Percentiles rank a stretch among this genome's conserved stretches.
phyloP scores from a whole-genome alignment of 2,113 vertebrate genomes.

The Saimiri boliviensis region DNA sequence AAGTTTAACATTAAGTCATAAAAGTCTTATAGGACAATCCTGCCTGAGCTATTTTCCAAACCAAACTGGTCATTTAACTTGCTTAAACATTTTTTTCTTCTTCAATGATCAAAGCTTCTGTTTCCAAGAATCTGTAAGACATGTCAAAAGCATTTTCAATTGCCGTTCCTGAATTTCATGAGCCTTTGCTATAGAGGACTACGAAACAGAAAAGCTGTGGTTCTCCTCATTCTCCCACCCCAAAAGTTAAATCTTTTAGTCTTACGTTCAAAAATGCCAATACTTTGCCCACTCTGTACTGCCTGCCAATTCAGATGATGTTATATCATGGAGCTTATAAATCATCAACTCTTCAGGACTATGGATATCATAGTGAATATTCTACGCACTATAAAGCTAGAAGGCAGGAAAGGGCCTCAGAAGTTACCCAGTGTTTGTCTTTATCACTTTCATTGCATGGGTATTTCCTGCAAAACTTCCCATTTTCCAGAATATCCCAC shows the following conservation, averaged over 20 bases:
- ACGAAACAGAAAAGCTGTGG: background rate
- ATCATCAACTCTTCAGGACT: background rate
- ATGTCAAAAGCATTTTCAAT: background rate
- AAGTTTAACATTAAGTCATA: constrained; percentile 47
- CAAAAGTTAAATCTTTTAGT: background rate
- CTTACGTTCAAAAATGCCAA: background rate
- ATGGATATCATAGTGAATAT: background rate
- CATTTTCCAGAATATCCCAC: background rate
- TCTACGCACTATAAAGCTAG: background rate
- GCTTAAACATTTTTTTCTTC: constrained; percentile 38
- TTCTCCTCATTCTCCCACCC: background rate
- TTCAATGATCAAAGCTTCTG: constrained; percentile 45
- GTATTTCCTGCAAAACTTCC: background rate
- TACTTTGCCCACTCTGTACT: background rate
- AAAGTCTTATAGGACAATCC: constrained; percentile 25
- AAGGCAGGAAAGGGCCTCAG: background rate
- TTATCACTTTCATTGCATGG: background rate
- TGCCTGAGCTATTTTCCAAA: constrained; percentile 40
- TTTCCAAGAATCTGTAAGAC: background rate
- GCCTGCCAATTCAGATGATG: background rate
- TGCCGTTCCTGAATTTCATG: background rate
- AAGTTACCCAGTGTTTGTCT: background rate
- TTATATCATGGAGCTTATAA: background rate
- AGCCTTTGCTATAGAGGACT: background rate
- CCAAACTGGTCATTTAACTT: constrained; percentile 2